phyloP scores from a whole-genome alignment of 2,797 vertebrate genomes.

The Eulemur mongoz region DNA sequence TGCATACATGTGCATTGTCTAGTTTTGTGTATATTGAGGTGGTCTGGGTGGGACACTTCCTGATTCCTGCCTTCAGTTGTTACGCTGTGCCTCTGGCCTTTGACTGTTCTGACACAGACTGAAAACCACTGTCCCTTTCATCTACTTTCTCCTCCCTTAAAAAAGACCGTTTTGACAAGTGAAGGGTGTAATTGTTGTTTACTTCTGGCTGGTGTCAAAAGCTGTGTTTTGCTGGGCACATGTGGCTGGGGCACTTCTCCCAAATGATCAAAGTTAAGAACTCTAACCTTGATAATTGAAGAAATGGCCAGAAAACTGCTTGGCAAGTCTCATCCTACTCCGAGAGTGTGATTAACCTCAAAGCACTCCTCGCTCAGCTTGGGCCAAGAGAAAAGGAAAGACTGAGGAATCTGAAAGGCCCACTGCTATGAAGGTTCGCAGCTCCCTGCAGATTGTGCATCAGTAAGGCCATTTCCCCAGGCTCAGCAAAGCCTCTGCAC shows the following conservation, averaged over 20 bases:
- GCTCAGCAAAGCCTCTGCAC: neutral
- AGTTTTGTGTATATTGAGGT: neutral
- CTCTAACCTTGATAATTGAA: conserved; percentile 49
- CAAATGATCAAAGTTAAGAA: conserved; percentile 28
- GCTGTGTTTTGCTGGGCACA: neutral
- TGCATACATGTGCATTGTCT: fast-evolving
- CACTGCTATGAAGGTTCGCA: neutral
- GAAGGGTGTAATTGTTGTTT: conserved; percentile 53
- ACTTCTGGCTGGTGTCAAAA: conserved; percentile 61
- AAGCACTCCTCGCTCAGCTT: neutral
- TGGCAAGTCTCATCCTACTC: neutral
- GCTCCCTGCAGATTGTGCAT: neutral
- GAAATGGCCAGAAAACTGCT: neutral
- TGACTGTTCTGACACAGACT: neutral
- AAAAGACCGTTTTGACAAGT: conserved; percentile 42
- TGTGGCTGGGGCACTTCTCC: neutral
- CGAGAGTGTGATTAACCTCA: neutral
- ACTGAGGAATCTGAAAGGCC: neutral
- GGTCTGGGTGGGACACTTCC: neutral
- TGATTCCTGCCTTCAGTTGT: neutral
- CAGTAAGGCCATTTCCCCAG: neutral
- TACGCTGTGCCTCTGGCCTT: neutral
- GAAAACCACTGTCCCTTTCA: neutral
- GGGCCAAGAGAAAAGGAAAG: neutral
- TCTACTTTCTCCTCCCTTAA: neutral